phyloP scores from a whole-genome alignment of 2,888 invertebrate genomes.

The Hoplodrina ambigua region DNA sequence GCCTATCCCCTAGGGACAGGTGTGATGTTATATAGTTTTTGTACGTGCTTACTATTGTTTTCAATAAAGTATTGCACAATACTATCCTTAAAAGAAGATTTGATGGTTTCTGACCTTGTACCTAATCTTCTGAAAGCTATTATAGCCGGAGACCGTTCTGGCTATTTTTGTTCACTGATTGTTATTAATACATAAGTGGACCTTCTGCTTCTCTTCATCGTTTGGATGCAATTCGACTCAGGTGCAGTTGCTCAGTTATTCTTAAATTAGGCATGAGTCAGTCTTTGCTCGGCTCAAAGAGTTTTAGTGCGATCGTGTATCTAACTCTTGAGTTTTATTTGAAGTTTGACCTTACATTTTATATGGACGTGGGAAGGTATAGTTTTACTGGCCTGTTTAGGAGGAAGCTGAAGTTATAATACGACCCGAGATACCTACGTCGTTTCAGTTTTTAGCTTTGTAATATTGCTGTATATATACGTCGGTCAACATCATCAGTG shows the following conservation, averaged over 20 bases:
- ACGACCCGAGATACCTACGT: constrained; percentile 2
- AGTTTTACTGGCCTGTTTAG: constrained; percentile 13
- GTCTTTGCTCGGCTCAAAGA: constrained; percentile 24
- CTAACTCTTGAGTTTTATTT: constrained; percentile 36
- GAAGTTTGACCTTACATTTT: constrained; percentile 44
- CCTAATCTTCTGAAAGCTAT: no score
- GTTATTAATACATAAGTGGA: not conserved
- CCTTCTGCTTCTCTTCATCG: constrained; percentile 8
- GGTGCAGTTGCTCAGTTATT: constrained; percentile 48
- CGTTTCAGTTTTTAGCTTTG: constrained; percentile 17
- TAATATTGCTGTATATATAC: not conserved
- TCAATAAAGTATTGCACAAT: no score
- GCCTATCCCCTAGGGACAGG: no score
- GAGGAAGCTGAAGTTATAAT: constrained; percentile 31
- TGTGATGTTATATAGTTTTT: no score
- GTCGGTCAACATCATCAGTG: not conserved
- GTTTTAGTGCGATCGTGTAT: constrained; percentile 39
- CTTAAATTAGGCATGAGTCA: constrained; percentile 61
- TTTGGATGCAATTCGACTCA: constrained; percentile 43
- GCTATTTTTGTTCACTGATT: not conserved
- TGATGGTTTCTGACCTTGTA: no score
- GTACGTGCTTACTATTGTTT: no score
- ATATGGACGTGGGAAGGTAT: constrained; percentile 28
- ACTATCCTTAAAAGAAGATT: no score
- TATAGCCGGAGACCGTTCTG: not conserved